Base-by-base conservation (phyloP, 2,888 invertebrate species). In the Laothoe populi region DNA sequence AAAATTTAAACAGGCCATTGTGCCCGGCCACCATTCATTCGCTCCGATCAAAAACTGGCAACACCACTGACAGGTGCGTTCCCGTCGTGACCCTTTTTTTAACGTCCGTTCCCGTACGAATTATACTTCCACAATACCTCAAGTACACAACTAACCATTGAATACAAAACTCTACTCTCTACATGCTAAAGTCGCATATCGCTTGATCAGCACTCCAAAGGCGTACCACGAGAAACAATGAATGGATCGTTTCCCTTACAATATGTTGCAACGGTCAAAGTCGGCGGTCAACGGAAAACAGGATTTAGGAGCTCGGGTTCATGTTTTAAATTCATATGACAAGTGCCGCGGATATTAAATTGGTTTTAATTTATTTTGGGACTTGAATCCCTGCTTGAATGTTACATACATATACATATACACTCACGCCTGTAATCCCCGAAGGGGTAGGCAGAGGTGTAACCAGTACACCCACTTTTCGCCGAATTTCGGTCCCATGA, bases 61-160 rank as follows among this genome's bases (percentile, higher is more conserved):
- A 90, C 90, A 87, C 87, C 81, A 84, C 86, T 88, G 92, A 91
- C 92, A 92, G 92, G 92, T 92, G 92, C 87, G 91, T 91, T 90
- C 90, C 90, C 86, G 87, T 83, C 89, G 89, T 88, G 90, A 88
- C 91, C 90, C 90, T 90, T 91, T 92, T 91, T 90, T 91, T 83
- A 88, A 90, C 92, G 92, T 92, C 92, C 92, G 90, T 91, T 90
- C 86, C 83, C 82, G 79, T 78, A 63, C 42, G 16, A 82, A 66
- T 65, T 63, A 64, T 38, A 58, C 64, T 71, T 66, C 65, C 82
- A 64, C 10, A 0, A 0, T 2, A 53, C 31, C 31, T 35, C 26
- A 53, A 53, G 10, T 4, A 19, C 31, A 35, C 8, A 53, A 35
- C 4, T 19, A 10, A 35, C 10, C 16, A 21, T 31, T 53, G 19